These are phyloP conservation scores for Ceratina calcarata DNA, from an alignment of 1,140 invertebrate species.

Conservation along the genomic window DNA sequence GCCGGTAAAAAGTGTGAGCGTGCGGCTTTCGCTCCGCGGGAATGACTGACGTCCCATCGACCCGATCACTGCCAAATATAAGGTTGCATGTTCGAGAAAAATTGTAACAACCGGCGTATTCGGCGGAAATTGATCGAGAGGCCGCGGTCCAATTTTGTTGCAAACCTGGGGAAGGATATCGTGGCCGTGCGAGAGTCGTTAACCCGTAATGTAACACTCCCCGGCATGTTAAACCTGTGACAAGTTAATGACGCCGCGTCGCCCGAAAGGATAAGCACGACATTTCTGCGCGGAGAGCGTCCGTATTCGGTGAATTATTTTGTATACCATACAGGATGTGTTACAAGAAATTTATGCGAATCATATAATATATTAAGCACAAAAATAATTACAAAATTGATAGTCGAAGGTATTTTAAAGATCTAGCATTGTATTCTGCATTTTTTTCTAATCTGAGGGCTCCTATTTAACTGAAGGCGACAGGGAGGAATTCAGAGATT, in stretches of 20 bases:
- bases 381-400: too few species aligned
- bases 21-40: neutral
- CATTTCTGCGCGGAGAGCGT: neutral
- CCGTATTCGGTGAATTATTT: neutral
- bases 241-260: neutral
- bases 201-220: neutral
- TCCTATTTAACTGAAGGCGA: neutral
- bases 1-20: slow-evolving; percentile 12
- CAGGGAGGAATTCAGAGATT: neutral
- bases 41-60: slow-evolving; percentile 14
- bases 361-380: too few species aligned
- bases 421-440: neutral
- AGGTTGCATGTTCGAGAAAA: slow-evolving; percentile 13
- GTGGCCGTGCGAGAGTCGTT: neutral
- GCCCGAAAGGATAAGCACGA: neutral
- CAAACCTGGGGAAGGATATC: too few species aligned
- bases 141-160: neutral
- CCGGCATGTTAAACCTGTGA: neutral
- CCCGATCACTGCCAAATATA: neutral
- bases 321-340: too few species aligned
- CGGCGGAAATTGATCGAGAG: neutral
- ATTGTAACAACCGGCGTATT: neutral
- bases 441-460: neutral
- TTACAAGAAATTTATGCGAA: too few species aligned
- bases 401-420: too few species aligned